Percentiles rank a stretch among this genome's conserved stretches.
These are phyloP conservation scores for Manis javanica DNA, from an alignment of 2,797 vertebrate species.

Conservation along the genomic window DNA sequence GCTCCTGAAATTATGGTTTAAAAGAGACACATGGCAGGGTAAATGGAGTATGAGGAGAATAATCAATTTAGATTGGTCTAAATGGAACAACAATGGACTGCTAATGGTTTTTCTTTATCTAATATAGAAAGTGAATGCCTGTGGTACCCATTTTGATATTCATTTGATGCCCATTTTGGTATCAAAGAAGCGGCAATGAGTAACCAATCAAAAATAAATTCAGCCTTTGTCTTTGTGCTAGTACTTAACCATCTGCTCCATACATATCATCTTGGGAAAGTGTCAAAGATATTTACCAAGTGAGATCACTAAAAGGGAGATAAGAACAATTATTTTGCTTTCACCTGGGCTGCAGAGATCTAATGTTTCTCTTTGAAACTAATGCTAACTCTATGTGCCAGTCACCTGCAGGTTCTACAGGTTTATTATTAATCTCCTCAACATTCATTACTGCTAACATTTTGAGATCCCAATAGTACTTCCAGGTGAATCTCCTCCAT, in stretches of 20 bases:
- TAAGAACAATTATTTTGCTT: not conserved
- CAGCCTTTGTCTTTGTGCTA: constrained; percentile 27
- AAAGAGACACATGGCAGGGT: constrained; percentile 67
- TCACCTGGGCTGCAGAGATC: not conserved
- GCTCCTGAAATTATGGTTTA: constrained; percentile 75
- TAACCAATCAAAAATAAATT: constrained; percentile 55
- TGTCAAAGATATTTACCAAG: constrained; percentile 42
- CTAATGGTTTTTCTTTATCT: constrained; percentile 74
- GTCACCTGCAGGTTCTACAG: not conserved
- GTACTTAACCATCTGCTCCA: constrained; percentile 60
- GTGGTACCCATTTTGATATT: constrained; percentile 12
- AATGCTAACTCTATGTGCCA: not conserved
- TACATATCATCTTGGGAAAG: not conserved
- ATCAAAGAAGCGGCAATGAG: constrained; percentile 69
- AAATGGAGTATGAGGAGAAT: constrained; percentile 80
- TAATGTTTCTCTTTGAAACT: not conserved
- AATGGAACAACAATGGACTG: constrained; percentile 85
- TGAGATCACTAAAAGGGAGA: constrained; percentile 25
- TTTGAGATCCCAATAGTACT: not conserved
- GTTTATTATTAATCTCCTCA: not conserved
- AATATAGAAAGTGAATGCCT: constrained; percentile 79
- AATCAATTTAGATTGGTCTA: constrained; percentile 85
- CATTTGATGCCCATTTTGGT: constrained; percentile 47
- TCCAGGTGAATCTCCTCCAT: not conserved
- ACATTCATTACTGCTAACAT: not conserved